phyloP scores from a whole-genome alignment of 2,888 invertebrate genomes.

The Lottia gigantea region DNA sequence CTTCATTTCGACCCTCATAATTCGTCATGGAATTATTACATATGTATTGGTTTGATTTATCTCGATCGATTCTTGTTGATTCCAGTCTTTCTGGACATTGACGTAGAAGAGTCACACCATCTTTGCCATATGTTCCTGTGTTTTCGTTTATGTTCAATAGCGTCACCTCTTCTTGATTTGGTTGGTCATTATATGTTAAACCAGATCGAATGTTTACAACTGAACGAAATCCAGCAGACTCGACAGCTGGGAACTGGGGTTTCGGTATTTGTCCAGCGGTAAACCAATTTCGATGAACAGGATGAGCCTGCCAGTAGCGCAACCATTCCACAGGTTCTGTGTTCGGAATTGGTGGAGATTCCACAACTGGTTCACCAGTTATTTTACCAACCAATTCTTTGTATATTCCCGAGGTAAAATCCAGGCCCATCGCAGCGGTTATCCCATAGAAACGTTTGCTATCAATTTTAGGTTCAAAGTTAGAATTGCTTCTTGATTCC shows the following conservation, averaged over 20 bases:
- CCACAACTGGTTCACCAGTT: constrained; percentile 46
- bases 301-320: constrained; percentile 56
- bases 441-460: constrained; percentile 48
- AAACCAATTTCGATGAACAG: constrained; percentile 54
- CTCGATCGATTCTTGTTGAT: constrained; percentile 39
- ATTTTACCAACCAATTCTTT: constrained; percentile 45
- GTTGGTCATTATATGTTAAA: constrained; percentile 36
- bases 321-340: constrained; percentile 49
- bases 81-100: constrained; percentile 41
- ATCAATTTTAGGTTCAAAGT: constrained; percentile 42
- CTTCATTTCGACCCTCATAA: constrained; percentile 48
- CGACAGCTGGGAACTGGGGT: constrained; percentile 44
- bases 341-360: constrained; percentile 42
- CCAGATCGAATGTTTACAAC: constrained; percentile 54
- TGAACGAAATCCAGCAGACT: constrained; percentile 45
- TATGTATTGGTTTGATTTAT: constrained; percentile 42
- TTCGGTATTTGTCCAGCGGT: constrained; percentile 53
- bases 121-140: constrained; percentile 46
- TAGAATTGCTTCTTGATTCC: constrained; percentile 39
- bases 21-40: constrained; percentile 41
- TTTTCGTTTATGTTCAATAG: constrained; percentile 51
- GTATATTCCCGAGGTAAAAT: constrained; percentile 45
- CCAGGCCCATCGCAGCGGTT: constrained; percentile 49
- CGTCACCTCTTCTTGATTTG: constrained; percentile 53
- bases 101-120: constrained; percentile 35